Conservation (phyloP, 2,113 vertebrate genomes). For the Hyla sarda region DNA sequence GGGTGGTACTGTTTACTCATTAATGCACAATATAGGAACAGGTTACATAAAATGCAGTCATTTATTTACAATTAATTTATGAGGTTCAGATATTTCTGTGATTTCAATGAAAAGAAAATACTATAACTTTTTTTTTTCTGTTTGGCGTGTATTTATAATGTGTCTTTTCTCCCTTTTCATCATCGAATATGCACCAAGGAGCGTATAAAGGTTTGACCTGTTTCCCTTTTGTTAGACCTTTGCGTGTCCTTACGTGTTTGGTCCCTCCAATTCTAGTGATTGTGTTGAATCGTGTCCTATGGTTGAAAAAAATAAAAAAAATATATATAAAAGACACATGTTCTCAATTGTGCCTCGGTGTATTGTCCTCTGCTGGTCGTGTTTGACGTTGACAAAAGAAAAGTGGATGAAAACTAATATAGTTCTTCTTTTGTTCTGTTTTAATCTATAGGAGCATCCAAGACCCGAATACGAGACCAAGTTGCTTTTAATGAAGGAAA, state of each 20-base stretch:
- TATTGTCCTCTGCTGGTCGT: constrained; percentile 41
- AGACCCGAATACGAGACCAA: constrained; percentile 91
- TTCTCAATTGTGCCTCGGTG: constrained; percentile 38
- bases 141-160: constrained; percentile 52
- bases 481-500: constrained; percentile 82
- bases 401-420: neutral
- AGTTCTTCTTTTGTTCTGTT: constrained; percentile 29
- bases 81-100: neutral
- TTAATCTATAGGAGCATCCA: constrained; percentile 83
- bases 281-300: constrained; percentile 53
- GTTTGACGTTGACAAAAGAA: neutral
- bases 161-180: constrained; percentile 68
- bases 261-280: constrained; percentile 47
- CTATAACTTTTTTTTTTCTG: constrained; percentile 30
- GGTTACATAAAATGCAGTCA: neutral
- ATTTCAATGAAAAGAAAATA: constrained; percentile 8
- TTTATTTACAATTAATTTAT: neutral
- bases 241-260: constrained; percentile 51
- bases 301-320: neutral
- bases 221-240: constrained; percentile 61
- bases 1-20: too few relatives aligned
- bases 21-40: too few relatives aligned
- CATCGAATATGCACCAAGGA: constrained; percentile 69
- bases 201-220: constrained; percentile 71
- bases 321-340: neutral